These are phyloP conservation scores for Cylloceria caligata DNA, from an alignment of 2,888 invertebrate species.

Conservation along the genomic window DNA sequence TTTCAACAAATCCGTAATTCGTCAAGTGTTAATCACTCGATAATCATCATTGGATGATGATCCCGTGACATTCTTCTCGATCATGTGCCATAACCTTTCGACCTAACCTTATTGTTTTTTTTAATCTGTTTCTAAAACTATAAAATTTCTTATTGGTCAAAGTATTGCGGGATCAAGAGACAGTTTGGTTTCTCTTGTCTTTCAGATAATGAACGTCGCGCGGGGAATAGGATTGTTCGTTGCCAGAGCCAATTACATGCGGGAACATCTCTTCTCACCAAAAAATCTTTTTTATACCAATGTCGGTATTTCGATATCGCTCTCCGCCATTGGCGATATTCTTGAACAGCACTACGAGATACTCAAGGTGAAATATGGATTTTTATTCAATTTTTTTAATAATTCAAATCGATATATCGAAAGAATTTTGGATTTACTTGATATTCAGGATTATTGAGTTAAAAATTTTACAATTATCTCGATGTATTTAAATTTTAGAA, in stretches of 20 bases:
- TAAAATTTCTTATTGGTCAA: too few species aligned
- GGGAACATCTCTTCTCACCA: slow-evolving; percentile 77
- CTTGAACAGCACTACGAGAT: slow-evolving; percentile 93
- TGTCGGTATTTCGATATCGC: slow-evolving; percentile 88
- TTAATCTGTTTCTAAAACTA: background rate
- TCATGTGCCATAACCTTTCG: slow-evolving; percentile 1
- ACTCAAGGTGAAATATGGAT: slow-evolving; percentile 79
- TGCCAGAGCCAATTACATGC: slow-evolving; percentile 69
- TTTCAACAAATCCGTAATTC: background rate
- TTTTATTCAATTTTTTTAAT: background rate
- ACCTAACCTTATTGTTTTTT: background rate
- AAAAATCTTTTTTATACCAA: slow-evolving; percentile 66
- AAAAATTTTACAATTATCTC: background rate
- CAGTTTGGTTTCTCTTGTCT: slow-evolving; percentile 24
- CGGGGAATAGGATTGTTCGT: slow-evolving; percentile 69
- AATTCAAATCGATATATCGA: too few species aligned
- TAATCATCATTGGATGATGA: background rate
- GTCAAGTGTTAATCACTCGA: background rate
- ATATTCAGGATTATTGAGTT: background rate
- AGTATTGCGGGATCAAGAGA: background rate
- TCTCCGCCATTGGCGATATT: slow-evolving; percentile 92
- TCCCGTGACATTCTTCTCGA: background rate
- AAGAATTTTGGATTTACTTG: background rate
- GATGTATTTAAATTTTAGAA: background rate
- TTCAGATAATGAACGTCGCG: slow-evolving; percentile 74